Evolutionary conservation across 2,113 vertebrate genomes (phyloP), one percentile per base, ranked within the genome.

Genomic region (Pluvianellus socialis): DNA sequence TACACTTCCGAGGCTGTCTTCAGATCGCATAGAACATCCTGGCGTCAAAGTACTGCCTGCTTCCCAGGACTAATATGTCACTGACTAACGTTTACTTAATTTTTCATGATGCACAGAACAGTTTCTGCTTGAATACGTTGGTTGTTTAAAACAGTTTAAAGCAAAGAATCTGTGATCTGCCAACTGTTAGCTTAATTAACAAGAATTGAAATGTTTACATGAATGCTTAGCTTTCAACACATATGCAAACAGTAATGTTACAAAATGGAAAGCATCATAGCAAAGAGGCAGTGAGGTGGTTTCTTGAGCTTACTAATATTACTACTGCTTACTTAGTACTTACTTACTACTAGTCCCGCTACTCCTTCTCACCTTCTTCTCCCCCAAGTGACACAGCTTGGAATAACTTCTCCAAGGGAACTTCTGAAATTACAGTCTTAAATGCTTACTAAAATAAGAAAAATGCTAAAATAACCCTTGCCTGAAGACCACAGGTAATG

Each of bases 21-120:
- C 3, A 1, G n/a, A 61, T 71, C 1, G 0, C 15, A 40, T 8
- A 50, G 49, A 49, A 40, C 10, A 53, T 47, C 17, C 40, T 65
- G 35, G 18, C 10, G 73, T 44, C 33, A 44, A 52, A 44, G 12
- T 32, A 61, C 24, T 49, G 4, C 27, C 7, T 45, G 6, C n/a
- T 88, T 32, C 32, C 68, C 58, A n/a, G 40, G n/a, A 52, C 16
- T 87, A 53, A 7, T 5, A 4, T 49, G 45, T 61, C 53, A 38
- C n/a, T 56, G 17, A 32, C 15, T 80, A 45, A 65, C 1, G 2
- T 35, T 67, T 73, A 67, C 30, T 55, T 32, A n/a, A 0, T 73
- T 84, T 62, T 85, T 62, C 21, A 53, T 13, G 3, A 28, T 47
- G 6, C 8, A 4, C 35, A 9, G 59, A 55, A 35, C 0, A 2